Evolutionary conservation across 2,888 invertebrate species (phyloP).

Genomic region (Syrphus vitripennis): DNA sequence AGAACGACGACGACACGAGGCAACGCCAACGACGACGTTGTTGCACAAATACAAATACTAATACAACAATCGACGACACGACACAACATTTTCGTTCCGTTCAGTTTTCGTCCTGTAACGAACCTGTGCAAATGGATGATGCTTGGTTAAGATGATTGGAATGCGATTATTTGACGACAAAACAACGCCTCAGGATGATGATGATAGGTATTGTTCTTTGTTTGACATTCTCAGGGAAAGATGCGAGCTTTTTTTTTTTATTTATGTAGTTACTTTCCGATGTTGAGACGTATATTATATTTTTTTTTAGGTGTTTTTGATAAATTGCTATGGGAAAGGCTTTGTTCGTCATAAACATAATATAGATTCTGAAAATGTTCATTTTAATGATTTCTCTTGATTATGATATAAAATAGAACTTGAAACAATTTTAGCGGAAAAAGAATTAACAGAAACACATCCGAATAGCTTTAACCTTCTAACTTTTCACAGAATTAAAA

Average conservation of each 20-base stretch:
- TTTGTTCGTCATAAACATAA: neutral
- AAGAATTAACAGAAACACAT: neutral
- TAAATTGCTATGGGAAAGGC: neutral
- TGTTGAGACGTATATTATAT: neutral
- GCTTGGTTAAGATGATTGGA: conserved; percentile 50
- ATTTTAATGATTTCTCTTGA: neutral
- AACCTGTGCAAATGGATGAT: conserved; percentile 42
- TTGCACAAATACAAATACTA: conserved; percentile 10
- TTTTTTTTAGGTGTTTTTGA: neutral
- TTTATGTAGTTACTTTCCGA: too few relatives aligned
- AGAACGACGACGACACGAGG: neutral
- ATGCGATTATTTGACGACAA: conserved; percentile 56
- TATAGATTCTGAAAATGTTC: neutral
- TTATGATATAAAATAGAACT: neutral
- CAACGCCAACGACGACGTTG: neutral
- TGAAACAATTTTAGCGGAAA: neutral
- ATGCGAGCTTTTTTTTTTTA: neutral
- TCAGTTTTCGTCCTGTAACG: conserved; percentile 13
- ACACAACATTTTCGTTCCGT: neutral
- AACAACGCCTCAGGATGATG: conserved; percentile 50
- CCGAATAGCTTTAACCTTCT: too few relatives aligned
- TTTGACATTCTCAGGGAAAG: conserved; percentile 13
- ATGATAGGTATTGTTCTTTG: conserved; percentile 26
- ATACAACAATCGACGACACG: neutral
- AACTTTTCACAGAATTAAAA: too few relatives aligned